These are phyloP conservation scores for Puma concolor DNA, from an alignment of 2,113 vertebrate species.

Conservation along the genomic window DNA sequence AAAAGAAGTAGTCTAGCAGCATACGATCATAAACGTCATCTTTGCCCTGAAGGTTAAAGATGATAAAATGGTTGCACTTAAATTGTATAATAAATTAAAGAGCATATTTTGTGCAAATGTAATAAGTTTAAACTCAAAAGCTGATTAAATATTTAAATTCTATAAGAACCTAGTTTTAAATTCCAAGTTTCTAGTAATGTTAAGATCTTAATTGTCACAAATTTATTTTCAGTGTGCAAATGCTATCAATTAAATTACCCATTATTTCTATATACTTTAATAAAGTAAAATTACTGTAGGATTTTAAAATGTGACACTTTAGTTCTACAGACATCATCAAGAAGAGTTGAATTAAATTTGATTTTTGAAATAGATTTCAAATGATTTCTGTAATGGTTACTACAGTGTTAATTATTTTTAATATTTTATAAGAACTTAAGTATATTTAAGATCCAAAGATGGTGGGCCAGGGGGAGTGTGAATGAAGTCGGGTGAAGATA, in stretches of 20 bases:
- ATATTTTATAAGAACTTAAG: slow-evolving; percentile 66
- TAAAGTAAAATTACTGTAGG: slow-evolving; percentile 69
- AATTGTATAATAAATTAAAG: slow-evolving; percentile 82
- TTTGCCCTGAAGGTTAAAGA: slow-evolving; percentile 93
- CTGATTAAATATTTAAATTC: slow-evolving; percentile 79
- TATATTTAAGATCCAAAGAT: slow-evolving; percentile 63
- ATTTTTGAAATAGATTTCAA: slow-evolving; percentile 65
- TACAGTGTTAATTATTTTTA: slow-evolving; percentile 66
- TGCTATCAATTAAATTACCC: slow-evolving; percentile 75
- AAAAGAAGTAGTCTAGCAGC: slow-evolving; percentile 99
- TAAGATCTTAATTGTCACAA: slow-evolving; percentile 69
- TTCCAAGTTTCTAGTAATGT: slow-evolving; percentile 74
- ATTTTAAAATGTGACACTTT: slow-evolving; percentile 67
- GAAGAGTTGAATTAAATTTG: slow-evolving; percentile 61
- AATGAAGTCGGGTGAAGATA: slow-evolving; percentile 56
- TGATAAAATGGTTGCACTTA: slow-evolving; percentile 83
- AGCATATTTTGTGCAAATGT: slow-evolving; percentile 83
- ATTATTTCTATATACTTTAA: slow-evolving; percentile 73
- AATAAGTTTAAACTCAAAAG: slow-evolving; percentile 81
- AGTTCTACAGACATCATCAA: slow-evolving; percentile 58
- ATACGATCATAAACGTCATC: slow-evolving; percentile 98
- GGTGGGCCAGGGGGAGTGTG: not conserved
- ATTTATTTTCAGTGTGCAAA: slow-evolving; percentile 76
- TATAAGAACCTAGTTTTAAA: slow-evolving; percentile 80
- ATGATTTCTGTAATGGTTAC: slow-evolving; percentile 64